Conservation (phyloP, 2,113 vertebrate genomes). For the Salvelinus namaycush region DNA sequence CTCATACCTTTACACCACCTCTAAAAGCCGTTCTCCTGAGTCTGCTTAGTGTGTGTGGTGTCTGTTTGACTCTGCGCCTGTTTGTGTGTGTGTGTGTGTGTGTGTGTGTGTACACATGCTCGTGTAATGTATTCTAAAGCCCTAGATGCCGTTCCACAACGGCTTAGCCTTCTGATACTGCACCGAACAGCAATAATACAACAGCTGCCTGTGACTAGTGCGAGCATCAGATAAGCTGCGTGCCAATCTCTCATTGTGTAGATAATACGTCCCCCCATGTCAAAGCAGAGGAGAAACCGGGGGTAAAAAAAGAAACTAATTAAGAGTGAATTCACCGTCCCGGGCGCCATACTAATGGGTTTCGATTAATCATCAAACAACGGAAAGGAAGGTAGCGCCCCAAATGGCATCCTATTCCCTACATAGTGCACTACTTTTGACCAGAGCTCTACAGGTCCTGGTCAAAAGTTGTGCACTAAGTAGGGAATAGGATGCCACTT, state of each 20-base stretch:
- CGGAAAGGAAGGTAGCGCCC: constrained; percentile 20
- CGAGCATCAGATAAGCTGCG: constrained; percentile 62
- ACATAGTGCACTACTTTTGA: too few relatives aligned
- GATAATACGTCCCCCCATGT: constrained; percentile 49
- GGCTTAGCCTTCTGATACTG: constrained; percentile 35
- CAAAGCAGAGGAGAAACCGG: constrained; percentile 46
- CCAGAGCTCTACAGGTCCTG: too few relatives aligned
- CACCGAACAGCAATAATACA: constrained; percentile 56
- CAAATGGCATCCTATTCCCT: constrained; percentile 33
- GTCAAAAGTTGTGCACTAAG: too few relatives aligned
- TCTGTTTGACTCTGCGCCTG: constrained; percentile 28
- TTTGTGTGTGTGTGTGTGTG: not conserved
- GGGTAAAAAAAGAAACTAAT: constrained; percentile 69
- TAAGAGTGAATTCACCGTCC: constrained; percentile 66
- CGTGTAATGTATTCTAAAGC: constrained; percentile 34
- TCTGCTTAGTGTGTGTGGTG: constrained; percentile 28
- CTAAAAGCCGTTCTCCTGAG: constrained; percentile 63
- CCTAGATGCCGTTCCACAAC: constrained; percentile 35
- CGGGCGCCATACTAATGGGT: constrained; percentile 62
- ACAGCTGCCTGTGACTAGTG: constrained; percentile 40
- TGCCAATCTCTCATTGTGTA: constrained; percentile 63
- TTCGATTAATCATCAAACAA: constrained; percentile 73
- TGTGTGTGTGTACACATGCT: constrained; percentile 10
- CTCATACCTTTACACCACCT: constrained; percentile 44
- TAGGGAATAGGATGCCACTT: too few relatives aligned